Base-by-base conservation (phyloP, 37 sponge, comb jelly and placozoan genomes). In the Ephydatia muelleri region DNA sequence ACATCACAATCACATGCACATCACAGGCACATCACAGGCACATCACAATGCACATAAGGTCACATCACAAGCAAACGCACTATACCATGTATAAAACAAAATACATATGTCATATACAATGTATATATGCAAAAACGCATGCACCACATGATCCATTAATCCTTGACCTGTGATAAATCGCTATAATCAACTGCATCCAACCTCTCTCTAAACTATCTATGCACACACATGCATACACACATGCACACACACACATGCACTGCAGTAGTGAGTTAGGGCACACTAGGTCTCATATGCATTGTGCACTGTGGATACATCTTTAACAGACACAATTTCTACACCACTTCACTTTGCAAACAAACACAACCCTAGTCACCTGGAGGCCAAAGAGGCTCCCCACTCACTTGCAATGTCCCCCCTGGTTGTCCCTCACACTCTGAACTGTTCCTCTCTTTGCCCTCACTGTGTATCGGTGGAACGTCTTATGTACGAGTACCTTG, bases 381-480 rank as follows among this genome's bases (percentile, higher is more conserved):
- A 72, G 67, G 11, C 36, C 28, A 38, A 83, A 77, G 80, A 43
- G 4, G 32, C n/a, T n/a, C n/a, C n/a, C 57, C 67, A 35, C 35
- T 66, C 39, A 76, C 28, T 39, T 38, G 39, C 36, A 29, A 74
- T 94, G 89, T 82, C 97, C 97, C 4, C 88, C 89, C 64, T 93
- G 89, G 28, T 80, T 67, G 67, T 98, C 98, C 33, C 92, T 87
- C 8, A 87, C 77, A 34, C 92, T 92, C 83, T 98, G 98, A 27
- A 84, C 76, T 23, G 98, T 95, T 13, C 98, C 98, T 70, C 96
- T 90, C 71, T 98, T 98, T 22, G 98, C 98, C 25, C 98, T 78
- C 67, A 95, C 96, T 23, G 94, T 93, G 85, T 98, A 98, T 30
- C 98, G 94, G 87, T 98, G 98, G 78, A 93, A 98, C 28, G 98